Evolutionary conservation across 37 sponge, comb jelly and placozoan genomes (phyloP).

Genomic region (Bolinopsis microptera): DNA sequence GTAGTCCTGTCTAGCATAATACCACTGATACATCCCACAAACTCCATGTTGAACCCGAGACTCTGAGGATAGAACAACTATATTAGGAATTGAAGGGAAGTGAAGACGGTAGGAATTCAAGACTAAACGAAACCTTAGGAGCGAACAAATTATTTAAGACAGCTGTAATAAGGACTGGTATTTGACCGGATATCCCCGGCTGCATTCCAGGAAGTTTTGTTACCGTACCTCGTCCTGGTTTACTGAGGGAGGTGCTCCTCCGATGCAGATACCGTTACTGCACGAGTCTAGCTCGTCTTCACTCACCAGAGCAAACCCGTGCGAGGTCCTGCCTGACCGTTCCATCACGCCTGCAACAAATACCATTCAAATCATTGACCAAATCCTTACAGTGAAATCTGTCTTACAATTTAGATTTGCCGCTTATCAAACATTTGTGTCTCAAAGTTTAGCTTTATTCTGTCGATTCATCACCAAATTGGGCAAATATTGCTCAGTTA

Average conservation of each 20-base stretch:
- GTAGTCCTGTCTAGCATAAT: not conserved
- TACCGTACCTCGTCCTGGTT: not conserved
- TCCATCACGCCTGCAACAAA: not conserved
- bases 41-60: not conserved
- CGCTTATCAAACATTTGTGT: too few species aligned
- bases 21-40: not conserved
- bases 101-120: not conserved
- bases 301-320: not conserved
- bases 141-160: not conserved
- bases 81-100: not conserved
- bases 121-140: not conserved
- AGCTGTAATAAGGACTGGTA: not conserved
- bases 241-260: not conserved
- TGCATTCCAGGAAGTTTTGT: not conserved
- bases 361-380: not conserved
- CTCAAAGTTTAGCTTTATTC: too few species aligned
- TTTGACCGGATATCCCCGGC: not conserved
- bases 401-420: too few species aligned
- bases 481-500: too few species aligned
- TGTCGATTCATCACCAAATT: too few species aligned
- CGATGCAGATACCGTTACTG: conserved; percentile 30
- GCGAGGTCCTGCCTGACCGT: not conserved
- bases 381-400: too few species aligned
- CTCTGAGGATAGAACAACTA: not conserved
- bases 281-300: not conserved